Evolutionary conservation across 2,888 invertebrate species (phyloP).

Genomic region (Hermaeophaga mercurialis): DNA sequence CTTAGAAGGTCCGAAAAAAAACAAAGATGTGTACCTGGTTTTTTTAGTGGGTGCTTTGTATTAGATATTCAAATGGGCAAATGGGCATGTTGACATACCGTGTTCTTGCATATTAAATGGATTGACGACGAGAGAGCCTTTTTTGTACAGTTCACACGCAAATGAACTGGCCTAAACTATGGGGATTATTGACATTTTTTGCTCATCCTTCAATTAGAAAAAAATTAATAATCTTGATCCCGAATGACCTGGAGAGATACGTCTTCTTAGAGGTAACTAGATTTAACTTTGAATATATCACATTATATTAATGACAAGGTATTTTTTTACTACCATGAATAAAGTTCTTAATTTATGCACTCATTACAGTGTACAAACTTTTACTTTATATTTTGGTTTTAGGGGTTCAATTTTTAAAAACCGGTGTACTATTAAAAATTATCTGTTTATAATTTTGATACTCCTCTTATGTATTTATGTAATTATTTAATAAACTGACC

Average conservation of each 20-base stretch:
- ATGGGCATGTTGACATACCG: slow-evolving; percentile 56
- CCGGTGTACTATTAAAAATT: too few relatives aligned
- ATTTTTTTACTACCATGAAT: too few relatives aligned
- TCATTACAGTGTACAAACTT: too few relatives aligned
- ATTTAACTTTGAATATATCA: too few relatives aligned
- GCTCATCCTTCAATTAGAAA: slow-evolving; percentile 12
- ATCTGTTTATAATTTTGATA: too few relatives aligned
- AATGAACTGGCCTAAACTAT: slow-evolving; percentile 41
- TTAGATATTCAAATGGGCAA: slow-evolving; percentile 45
- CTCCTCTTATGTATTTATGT: too few relatives aligned
- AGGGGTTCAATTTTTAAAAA: too few relatives aligned
- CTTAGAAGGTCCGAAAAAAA: slow-evolving; percentile 49
- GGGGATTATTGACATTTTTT: slow-evolving; percentile 28
- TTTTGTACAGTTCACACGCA: slow-evolving; percentile 56
- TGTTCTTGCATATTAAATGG: slow-evolving; percentile 59
- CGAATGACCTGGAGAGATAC: background rate
- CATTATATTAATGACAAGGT: too few relatives aligned
- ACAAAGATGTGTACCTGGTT: slow-evolving; percentile 52
- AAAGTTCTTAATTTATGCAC: too few relatives aligned
- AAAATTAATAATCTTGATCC: background rate
- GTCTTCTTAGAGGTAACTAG: too few relatives aligned
- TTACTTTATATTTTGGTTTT: too few relatives aligned
- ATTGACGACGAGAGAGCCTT: slow-evolving; percentile 47
- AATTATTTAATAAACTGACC: too few relatives aligned
- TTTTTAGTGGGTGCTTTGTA: slow-evolving; percentile 55